Evolutionary conservation across 2,888 invertebrate species (phyloP), one percentile per base, ranked within the genome.

Genomic region (Fragum whitleyi): DNA sequence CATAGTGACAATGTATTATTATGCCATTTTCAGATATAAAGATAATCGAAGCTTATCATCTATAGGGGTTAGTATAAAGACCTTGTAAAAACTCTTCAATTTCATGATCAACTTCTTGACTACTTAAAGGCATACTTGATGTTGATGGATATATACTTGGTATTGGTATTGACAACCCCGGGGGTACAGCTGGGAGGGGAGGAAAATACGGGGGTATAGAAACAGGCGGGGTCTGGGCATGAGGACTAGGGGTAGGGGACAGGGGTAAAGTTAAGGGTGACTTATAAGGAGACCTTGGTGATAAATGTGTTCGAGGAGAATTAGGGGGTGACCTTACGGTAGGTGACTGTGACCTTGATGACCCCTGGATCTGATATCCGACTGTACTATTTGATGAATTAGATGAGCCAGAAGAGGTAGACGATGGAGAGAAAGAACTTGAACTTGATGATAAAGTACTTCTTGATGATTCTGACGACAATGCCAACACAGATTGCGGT

Each of bases 81-180:
- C 90, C 90, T 67, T 90, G 86, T 21, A 91, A 80, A 70, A 91
- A 91, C 28, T 91, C 90, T 65, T 91, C 91, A 75, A 91, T 90
- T 79, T 91, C 91, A 19, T 87, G 74, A 68, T 91, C 91, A 19
- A 67, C 67, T 7, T 88, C 89, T 21, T 79, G 79, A 57, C 75
- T 77, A 42, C 74, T 67, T 55, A 81, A 62, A 61, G 72, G 70
- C 7, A 57, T 39, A 7, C 32, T 29, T 29, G 61, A 67, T 21
- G 72, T 6, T 7, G 69, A 39, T 70, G 57, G 61, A 21, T 42
- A 77, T 29, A 75, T 23, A 47, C 57, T 77, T 23, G 79, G 53
- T 29, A 78, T 28, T 2, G 82, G 78, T 14, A 80, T 69, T 9
- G 82, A 69, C 21, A 82, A 62, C 7, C 82, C 77, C 2, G 83